phyloP scores from a whole-genome alignment of 2,113 vertebrate genomes.

The Puntigrus tetrazona region DNA sequence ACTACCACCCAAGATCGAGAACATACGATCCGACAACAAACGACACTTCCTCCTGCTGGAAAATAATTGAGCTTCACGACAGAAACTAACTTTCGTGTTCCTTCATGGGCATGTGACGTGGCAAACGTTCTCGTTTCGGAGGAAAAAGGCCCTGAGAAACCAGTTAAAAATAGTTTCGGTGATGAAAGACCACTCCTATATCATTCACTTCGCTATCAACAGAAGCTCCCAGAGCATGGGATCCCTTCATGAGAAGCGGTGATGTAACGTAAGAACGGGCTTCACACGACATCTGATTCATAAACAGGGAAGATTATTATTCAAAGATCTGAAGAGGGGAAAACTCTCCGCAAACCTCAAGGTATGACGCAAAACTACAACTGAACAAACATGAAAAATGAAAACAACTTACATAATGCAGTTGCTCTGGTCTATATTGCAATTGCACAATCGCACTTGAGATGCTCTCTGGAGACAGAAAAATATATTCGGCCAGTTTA shows the following conservation, averaged over 20 bases:
- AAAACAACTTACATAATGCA: constrained; percentile 8
- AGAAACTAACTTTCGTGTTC: not conserved
- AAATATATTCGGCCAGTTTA: not conserved
- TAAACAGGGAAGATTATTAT: not conserved
- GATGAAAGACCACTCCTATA: not conserved
- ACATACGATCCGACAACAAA: constrained; percentile 47
- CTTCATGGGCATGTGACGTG: not conserved
- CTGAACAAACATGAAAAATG: constrained; percentile 17
- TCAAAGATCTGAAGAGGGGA: constrained; percentile 1
- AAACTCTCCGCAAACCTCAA: constrained; percentile 8
- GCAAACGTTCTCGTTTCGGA: not conserved
- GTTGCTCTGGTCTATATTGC: not conserved
- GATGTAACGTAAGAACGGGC: not conserved
- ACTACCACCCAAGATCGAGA: constrained; percentile 69
- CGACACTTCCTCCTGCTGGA: not conserved
- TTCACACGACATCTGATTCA: not conserved
- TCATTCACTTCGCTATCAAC: not conserved
- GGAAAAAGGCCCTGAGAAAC: constrained; percentile 17
- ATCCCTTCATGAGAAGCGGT: not conserved
- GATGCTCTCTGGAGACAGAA: not conserved
- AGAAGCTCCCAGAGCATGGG: constrained; percentile 11
- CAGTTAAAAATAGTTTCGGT: not conserved
- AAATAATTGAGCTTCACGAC: not conserved
- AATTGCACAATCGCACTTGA: not conserved
- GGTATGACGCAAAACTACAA: constrained; percentile 4